Base-by-base conservation (phyloP, 2,888 invertebrate species). In the Penaeus monodon region DNA sequence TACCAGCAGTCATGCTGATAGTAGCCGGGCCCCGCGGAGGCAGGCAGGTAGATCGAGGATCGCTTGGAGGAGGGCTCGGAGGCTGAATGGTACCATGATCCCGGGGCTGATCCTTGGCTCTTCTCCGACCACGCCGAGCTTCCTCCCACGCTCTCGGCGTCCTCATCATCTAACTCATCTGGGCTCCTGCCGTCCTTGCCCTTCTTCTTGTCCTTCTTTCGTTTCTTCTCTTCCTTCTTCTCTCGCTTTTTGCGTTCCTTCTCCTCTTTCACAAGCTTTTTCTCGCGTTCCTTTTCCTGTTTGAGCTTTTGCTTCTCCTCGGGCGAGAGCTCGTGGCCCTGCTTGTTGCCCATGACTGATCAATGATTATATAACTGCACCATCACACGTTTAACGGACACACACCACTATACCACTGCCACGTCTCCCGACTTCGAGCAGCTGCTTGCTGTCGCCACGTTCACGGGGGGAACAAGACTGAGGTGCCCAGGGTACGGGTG, bases 1-100 rank as follows among this genome's bases (percentile, higher is more conserved):
- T 89, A 89, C 89, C 89, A 89, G 80, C 89, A 89, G 49, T 87
- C 87, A 74, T 89, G 89, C 76, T 89, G 89, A 80, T 89, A 89
- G 82, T 89, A 89, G 24, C 87, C 89, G 10, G 89, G 88, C 20
- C 89, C 89, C 7, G 89, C 84, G 49, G 89, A 89, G 6, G 89
- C 89, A 14, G 86, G 89, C 29, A 89, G 81, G 80, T 89, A 89
- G 57, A 89, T 86, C 10, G 89, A 89, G 12, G 89, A 89, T 65
- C 89, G 81, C 65, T 88, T 89, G 64, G 89, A 89, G 1, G 88
- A 88, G 27, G 89, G 89, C 68, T 89, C 89, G 10, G 89, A 89
- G 66, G 89, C 89, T 14, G 89, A 89, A 77, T 89, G 89, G 57
- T 89, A 89, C 89, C 89, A 89, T 22, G 89, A 89, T 27, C 85